A percentile compares a stretch with the other conserved stretches of the same genome.
Evolutionary conservation across 2,797 vertebrate species (phyloP).

Genomic region (Cyprinella venusta): DNA sequence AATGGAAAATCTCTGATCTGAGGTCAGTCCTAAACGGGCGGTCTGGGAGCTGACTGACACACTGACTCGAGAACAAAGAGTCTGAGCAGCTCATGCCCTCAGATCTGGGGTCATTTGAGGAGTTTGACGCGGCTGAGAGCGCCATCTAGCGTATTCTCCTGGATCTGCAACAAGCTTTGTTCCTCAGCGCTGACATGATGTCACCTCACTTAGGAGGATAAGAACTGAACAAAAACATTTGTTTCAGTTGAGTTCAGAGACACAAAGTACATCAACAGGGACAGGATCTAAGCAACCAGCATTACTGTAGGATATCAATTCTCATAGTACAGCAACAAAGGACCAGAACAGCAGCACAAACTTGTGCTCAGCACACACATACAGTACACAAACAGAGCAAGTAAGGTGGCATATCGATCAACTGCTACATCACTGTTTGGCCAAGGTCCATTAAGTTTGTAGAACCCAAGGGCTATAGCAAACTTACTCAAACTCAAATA

Average conservation of each 20-base stretch:
- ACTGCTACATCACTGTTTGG: conserved; percentile 45
- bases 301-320: conserved; percentile 15
- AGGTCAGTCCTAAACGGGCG: conserved; percentile 25
- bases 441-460: conserved; percentile 51
- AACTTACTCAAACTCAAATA: conserved; percentile 26
- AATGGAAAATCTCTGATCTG: conserved; percentile 29
- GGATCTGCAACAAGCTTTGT: neutral
- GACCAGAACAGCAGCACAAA: neutral
- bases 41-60: conserved; percentile 29
- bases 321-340: neutral
- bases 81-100: conserved; percentile 36
- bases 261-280: conserved; percentile 19
- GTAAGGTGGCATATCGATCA: conserved; percentile 26
- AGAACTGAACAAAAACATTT: conserved; percentile 1
- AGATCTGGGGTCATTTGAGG: conserved; percentile 24
- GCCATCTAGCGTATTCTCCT: conserved; percentile 31
- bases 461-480: conserved; percentile 36
- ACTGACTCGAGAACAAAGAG: conserved; percentile 46
- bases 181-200: neutral
- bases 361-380: neutral
- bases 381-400: conserved; percentile 10
- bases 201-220: neutral
- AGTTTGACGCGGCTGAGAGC: neutral
- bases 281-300: conserved; percentile 2
- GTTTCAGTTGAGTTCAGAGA: conserved; percentile 18